Percentiles rank a stretch among this genome's conserved stretches.
Evolutionary conservation across 2,888 invertebrate genomes (phyloP).

Genomic region (Hirtodrosophila alboralis): DNA sequence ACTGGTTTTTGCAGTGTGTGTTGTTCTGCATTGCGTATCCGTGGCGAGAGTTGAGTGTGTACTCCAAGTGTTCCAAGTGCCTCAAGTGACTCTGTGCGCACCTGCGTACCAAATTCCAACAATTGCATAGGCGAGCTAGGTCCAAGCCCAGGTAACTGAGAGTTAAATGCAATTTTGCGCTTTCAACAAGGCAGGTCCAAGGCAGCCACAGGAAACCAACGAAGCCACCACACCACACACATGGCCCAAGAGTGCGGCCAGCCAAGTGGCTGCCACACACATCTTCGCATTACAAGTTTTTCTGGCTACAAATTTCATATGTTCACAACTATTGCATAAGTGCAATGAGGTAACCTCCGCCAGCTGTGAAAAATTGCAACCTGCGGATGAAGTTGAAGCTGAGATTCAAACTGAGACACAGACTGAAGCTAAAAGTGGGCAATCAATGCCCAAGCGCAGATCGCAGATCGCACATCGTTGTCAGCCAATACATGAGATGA

Average conservation of each 20-base stretch:
- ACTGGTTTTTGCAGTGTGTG: slow-evolving; percentile 48
- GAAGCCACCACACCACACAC: slow-evolving; percentile 21
- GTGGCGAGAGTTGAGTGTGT: slow-evolving; percentile 14
- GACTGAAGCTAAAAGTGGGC: slow-evolving; percentile 31
- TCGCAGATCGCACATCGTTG: slow-evolving; percentile 72
- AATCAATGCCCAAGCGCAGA: slow-evolving; percentile 58
- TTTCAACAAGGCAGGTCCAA: slow-evolving; percentile 19
- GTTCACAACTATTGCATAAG: slow-evolving; percentile 61
- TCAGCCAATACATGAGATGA: slow-evolving; percentile 65
- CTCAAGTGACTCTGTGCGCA: slow-evolving; percentile 41
- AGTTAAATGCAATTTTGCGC: slow-evolving; percentile 35
- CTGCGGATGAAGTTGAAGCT: slow-evolving; percentile 5
- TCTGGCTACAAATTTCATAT: slow-evolving; percentile 60
- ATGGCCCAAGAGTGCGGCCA: slow-evolving; percentile 2
- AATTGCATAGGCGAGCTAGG: slow-evolving; percentile 23
- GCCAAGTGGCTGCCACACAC: slow-evolving; percentile 52
- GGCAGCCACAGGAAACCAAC: slow-evolving; percentile 39
- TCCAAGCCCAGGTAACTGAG: slow-evolving; percentile 28
- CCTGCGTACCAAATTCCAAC: slow-evolving; percentile 57
- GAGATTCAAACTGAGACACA: slow-evolving; percentile 4
- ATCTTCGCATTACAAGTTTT: slow-evolving; percentile 53
- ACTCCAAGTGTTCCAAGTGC: neutral
- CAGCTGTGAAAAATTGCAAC: slow-evolving; percentile 65
- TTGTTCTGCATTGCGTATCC: slow-evolving; percentile 57
- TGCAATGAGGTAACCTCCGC: slow-evolving; percentile 64